Base-by-base conservation (phyloP, 1,140 invertebrate species). In the Papilio helenus region DNA sequence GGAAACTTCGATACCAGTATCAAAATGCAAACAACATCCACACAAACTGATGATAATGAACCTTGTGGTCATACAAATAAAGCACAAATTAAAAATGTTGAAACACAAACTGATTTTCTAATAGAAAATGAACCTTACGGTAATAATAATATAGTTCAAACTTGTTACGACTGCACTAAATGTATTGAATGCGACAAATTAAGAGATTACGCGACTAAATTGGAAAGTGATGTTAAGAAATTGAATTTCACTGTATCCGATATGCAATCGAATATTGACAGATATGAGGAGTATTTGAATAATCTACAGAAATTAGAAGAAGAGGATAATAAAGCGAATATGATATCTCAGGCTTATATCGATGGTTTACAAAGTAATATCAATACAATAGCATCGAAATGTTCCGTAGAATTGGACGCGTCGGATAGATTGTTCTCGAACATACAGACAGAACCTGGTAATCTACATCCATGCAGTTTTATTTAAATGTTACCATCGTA, bases 361-460 rank as follows among this genome's bases (percentile, higher is more conserved):
- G 83, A 88, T 44, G 82, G 68, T 74, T 83, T 93, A 68, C 81
- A 87, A 77, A 46, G 79, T 0, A 91, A 90, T 46, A 79, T 94
- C 8, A 73, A 51, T 55, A n/a, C 73, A 1, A 80, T 94, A 34
- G 87, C 93, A 80, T 39, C 76, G 1, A 81, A 84, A 9, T 90
- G 87, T 79, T 72, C 26, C n/a, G 81, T 82, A 23, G 84, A 78
- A 16, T 80, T 90, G 7, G 79, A 86, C 3, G 68, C 61, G 55
- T 81, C 81, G 80, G 84, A 84, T 8, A 84, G 74, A 16, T 80
- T 74, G 18, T 76, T 51, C 14, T 81, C 74, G n/a, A 79, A 78
- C 79, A 84, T 84, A 79, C 88, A 93, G 77, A 89, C 88, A 51
- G 86, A 90, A 42, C 82, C 76, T 83, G 91, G 91, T 92, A 92